Conservation (phyloP, 2,113 vertebrate species). For the Danionella cerebrum region DNA sequence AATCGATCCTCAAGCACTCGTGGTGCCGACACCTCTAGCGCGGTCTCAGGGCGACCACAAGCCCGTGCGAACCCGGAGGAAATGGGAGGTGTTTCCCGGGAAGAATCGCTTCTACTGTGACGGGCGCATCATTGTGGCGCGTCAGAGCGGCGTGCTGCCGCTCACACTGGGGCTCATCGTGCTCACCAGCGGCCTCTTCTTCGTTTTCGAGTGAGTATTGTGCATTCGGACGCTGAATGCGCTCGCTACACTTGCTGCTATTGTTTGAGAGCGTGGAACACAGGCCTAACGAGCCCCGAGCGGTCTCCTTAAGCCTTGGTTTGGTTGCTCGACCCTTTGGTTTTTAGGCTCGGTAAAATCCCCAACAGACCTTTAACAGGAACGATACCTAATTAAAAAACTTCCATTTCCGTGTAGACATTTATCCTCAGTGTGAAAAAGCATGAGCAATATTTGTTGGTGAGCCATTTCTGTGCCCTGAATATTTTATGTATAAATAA, state of each 20-base stretch:
- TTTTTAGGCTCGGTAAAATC: too few species aligned
- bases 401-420: too few species aligned
- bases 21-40: slow-evolving; percentile 42
- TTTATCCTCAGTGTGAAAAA: too few species aligned
- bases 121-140: slow-evolving; percentile 78
- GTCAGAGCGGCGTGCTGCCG: slow-evolving; percentile 79
- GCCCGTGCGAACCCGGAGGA: slow-evolving; percentile 56
- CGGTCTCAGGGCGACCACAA: slow-evolving; percentile 35
- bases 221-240: background rate
- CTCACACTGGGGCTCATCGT: slow-evolving; percentile 86
- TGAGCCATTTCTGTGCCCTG: too few species aligned
- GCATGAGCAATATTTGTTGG: too few species aligned
- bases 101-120: slow-evolving; percentile 88
- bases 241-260: background rate
- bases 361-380: too few species aligned
- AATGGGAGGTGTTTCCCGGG: slow-evolving; percentile 86
- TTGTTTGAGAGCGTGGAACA: background rate
- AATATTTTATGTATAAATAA: too few species aligned
- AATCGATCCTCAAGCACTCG: slow-evolving; percentile 65
- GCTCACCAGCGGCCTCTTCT: slow-evolving; percentile 79
- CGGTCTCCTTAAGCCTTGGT: background rate
- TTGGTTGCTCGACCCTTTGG: too few species aligned
- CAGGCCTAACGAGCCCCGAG: background rate
- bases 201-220: slow-evolving; percentile 84
- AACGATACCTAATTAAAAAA: too few species aligned